Conservation (phyloP, 2,797 vertebrate genomes). For the Rhinogobio ventralis region DNA sequence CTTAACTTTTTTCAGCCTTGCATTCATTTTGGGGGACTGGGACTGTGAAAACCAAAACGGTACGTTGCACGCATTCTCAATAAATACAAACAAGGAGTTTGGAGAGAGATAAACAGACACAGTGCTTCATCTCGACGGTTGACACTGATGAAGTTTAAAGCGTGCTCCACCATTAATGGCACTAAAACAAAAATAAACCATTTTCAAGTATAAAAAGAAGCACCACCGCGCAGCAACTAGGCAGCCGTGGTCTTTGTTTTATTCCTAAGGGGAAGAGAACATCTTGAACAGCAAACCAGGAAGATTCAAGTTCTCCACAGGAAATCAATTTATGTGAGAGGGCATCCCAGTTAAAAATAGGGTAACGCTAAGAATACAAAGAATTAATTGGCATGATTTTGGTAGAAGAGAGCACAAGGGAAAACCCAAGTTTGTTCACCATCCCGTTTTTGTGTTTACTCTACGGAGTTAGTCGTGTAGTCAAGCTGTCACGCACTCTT, state of each 20-base stretch:
- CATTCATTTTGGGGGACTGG: constrained; percentile 66
- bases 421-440: constrained; percentile 75
- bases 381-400: constrained; percentile 80
- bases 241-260: constrained; percentile 76
- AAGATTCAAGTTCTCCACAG: constrained; percentile 74
- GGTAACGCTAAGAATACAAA: constrained; percentile 70
- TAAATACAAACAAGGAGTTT: constrained; percentile 21
- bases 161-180: constrained; percentile 73
- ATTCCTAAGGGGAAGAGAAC: constrained; percentile 72
- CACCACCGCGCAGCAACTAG: constrained; percentile 68
- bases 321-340: constrained; percentile 81
- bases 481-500: constrained; percentile 68
- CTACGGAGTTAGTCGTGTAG: constrained; percentile 77
- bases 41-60: constrained; percentile 60
- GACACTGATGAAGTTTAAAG: constrained; percentile 69
- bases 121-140: constrained; percentile 65
- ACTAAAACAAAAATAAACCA: constrained; percentile 78
- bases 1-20: constrained; percentile 67
- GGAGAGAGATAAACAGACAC: constrained; percentile 24
- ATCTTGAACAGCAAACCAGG: constrained; percentile 52
- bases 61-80: background rate
- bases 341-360: constrained; percentile 78
- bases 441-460: constrained; percentile 68
- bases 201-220: constrained; percentile 73
- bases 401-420: constrained; percentile 66